Evolutionary conservation across 2,113 vertebrate genomes (phyloP).

Genomic region (Rhadina sibilatrix): DNA sequence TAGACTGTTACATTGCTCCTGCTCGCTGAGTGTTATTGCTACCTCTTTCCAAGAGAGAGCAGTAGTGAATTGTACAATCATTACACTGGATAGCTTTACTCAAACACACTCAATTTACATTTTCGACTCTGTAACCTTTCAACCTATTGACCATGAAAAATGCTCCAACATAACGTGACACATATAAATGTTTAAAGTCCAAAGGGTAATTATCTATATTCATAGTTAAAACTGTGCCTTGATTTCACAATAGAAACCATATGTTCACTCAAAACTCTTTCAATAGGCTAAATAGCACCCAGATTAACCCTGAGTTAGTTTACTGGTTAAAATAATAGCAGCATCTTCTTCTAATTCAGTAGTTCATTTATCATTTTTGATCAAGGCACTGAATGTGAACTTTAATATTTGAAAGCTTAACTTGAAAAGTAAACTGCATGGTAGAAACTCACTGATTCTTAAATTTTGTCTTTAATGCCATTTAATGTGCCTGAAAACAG

Average conservation of each 20-base stretch:
- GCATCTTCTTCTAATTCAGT: slow-evolving; percentile 82
- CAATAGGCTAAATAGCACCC: slow-evolving; percentile 79
- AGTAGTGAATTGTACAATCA: slow-evolving; percentile 76
- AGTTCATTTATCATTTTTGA: slow-evolving; percentile 82
- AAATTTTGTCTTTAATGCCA: slow-evolving; percentile 56
- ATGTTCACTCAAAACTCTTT: slow-evolving; percentile 79
- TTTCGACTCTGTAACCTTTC: slow-evolving; percentile 81
- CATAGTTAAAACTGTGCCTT: slow-evolving; percentile 81
- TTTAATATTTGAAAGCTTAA: slow-evolving; percentile 75
- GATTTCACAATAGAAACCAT: slow-evolving; percentile 84
- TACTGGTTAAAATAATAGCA: slow-evolving; percentile 83
- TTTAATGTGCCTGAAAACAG: slow-evolving; percentile 29
- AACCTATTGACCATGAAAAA: slow-evolving; percentile 82
- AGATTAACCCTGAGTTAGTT: slow-evolving; percentile 81
- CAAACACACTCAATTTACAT: slow-evolving; percentile 67
- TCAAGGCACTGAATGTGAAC: slow-evolving; percentile 72
- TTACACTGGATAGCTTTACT: slow-evolving; percentile 46
- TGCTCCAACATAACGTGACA: slow-evolving; percentile 77
- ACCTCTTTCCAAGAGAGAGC: slow-evolving; percentile 79
- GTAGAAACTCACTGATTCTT: slow-evolving; percentile 42
- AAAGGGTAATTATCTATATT: slow-evolving; percentile 85
- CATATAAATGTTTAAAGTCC: slow-evolving; percentile 83
- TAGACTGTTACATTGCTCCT: not conserved
- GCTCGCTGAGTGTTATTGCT: slow-evolving; percentile 64
- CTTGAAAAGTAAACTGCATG: slow-evolving; percentile 67